These are phyloP conservation scores for Spea hammondii DNA, from an alignment of 2,797 vertebrate genomes.

Conservation along the genomic window DNA sequence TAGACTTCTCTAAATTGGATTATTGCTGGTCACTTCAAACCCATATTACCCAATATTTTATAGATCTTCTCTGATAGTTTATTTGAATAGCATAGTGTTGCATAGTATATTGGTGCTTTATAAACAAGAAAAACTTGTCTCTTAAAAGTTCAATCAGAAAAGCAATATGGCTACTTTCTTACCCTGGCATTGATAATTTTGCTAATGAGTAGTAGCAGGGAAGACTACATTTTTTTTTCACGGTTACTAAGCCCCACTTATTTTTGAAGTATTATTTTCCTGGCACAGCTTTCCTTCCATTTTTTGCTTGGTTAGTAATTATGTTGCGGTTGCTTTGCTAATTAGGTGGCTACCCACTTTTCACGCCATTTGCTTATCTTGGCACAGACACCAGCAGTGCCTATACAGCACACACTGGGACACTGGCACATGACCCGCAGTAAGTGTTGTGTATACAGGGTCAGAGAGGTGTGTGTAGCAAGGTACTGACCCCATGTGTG, in stretches of 20 bases:
- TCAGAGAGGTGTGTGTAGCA: neutral
- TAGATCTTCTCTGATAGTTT: too few relatives aligned
- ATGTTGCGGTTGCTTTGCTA: conserved; percentile 4
- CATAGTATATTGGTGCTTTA: too few relatives aligned
- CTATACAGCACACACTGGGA: neutral
- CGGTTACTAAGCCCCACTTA: neutral
- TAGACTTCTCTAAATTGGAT: too few relatives aligned
- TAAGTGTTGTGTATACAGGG: neutral
- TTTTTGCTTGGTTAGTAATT: conserved; percentile 9
- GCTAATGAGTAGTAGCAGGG: too few relatives aligned
- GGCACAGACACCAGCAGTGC: neutral
- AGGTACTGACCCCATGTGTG: neutral
- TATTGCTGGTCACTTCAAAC: too few relatives aligned
- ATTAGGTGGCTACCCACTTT: neutral
- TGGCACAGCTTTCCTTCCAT: neutral
- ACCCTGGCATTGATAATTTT: too few relatives aligned
- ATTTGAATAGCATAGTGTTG: too few relatives aligned
- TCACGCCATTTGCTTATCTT: conserved; percentile 8
- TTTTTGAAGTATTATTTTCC: conserved; percentile 3
- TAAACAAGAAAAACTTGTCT: too few relatives aligned
- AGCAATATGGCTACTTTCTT: too few relatives aligned
- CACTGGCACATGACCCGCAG: neutral
- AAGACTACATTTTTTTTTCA: neutral
- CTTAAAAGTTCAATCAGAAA: too few relatives aligned
- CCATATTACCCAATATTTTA: too few relatives aligned